Evolutionary conservation across 2,113 vertebrate species (phyloP), one percentile per base, ranked within the genome.

Genomic region (Cichladusa arquata): DNA sequence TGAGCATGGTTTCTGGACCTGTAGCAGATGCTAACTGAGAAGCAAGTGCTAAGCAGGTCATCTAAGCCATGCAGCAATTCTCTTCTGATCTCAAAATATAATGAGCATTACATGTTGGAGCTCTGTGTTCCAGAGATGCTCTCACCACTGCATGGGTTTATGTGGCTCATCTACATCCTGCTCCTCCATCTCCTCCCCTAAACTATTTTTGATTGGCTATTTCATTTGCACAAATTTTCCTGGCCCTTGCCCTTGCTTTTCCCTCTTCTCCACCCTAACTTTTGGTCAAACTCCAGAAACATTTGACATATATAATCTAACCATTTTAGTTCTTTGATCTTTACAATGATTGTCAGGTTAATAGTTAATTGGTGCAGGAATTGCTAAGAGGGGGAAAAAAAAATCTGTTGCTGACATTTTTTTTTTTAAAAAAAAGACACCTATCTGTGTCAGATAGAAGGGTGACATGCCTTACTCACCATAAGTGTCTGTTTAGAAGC

Each of bases 61-160:
- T 44, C 26, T 77, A 51, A 76, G 23, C 14, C 16, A 61, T 12
- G 26, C 22, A 78, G 78, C 9, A 6, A 51, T 28, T 47, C 12
- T 76, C 12, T 72, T 80, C 48, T 81, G 57, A 51, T 53, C 34
- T 91, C 36, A 72, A 65, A 70, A 69, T 5, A 0, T 22, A 56
- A 88, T 31, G n/a, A 50, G 28, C 8, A 5, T 50, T 42, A 24
- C 6, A 11, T 8, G 5, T 22, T 36, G 44, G 82, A 50, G 8
- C 25, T 61, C 67, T 65, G n/a, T 53, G 25, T 31, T 81, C 62
- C 40, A 86, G 57, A 88, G 44, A 38, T 5, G 4, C 11, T 6
- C 20, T 74, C 33, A 47, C 19, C 25, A 54, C 23, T 1, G 1
- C 6, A 51, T 0, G 0, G 34, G 4, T 58, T 6, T 25, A 13